These are phyloP conservation scores for Cacoxenus indagator DNA, from an alignment of 2,888 invertebrate genomes.

Conservation along the genomic window DNA sequence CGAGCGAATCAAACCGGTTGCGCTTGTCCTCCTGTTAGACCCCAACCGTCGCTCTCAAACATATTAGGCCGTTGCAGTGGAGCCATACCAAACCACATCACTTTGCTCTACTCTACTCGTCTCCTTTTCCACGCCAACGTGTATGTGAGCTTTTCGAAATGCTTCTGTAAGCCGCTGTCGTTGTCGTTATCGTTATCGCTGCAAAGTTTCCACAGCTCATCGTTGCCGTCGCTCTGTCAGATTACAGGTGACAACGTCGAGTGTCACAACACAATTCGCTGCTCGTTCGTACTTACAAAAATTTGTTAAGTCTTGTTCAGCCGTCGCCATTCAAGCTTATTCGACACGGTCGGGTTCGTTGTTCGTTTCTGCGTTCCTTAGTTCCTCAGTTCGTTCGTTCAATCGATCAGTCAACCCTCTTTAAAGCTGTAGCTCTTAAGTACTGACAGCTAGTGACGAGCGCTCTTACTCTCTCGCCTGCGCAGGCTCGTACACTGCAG, in stretches of 20 bases:
- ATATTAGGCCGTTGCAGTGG: too few relatives aligned
- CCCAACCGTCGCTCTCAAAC: too few relatives aligned
- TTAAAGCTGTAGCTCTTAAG: not conserved
- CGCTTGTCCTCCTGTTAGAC: too few relatives aligned
- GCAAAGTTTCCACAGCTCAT: not conserved
- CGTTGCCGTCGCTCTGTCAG: constrained; percentile 62
- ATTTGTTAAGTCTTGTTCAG: constrained; percentile 11
- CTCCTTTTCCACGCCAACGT: not conserved
- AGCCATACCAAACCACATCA: too few relatives aligned
- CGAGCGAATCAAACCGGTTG: constrained; percentile 50
- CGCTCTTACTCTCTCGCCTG: not conserved
- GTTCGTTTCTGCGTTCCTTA: constrained; percentile 26
- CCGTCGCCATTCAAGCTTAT: too few relatives aligned
- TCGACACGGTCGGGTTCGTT: too few relatives aligned
- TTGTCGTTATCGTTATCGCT: not conserved
- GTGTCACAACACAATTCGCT: constrained; percentile 56
- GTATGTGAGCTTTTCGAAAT: not conserved
- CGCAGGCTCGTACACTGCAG: not conserved
- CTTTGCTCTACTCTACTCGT: not conserved
- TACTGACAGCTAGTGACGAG: constrained; percentile 15
- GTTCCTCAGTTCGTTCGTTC: constrained; percentile 10
- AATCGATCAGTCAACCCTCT: constrained; percentile 32
- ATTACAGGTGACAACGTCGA: constrained; percentile 71
- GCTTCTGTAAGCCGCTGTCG: constrained; percentile 13
- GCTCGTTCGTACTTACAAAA: not conserved